Percentiles rank a stretch among this genome's conserved stretches.
These are phyloP conservation scores for Lasioglossum leucozonium DNA, from an alignment of 2,888 invertebrate genomes.

Conservation along the genomic window DNA sequence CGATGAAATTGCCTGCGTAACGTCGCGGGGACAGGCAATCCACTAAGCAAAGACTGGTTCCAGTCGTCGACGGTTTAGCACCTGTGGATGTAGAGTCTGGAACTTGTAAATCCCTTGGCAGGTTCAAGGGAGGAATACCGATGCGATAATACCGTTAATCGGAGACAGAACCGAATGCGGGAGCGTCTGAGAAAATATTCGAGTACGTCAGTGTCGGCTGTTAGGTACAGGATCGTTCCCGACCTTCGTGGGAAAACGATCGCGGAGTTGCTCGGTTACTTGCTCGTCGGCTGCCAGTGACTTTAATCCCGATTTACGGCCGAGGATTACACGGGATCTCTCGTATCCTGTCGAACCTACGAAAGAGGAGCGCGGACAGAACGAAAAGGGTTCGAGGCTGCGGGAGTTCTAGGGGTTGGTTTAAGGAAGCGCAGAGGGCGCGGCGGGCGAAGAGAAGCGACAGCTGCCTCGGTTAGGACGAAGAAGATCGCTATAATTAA, in stretches of 20 bases:
- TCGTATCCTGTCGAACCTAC: slow-evolving; percentile 56
- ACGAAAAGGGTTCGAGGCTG: not conserved
- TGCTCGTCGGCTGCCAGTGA: slow-evolving; percentile 51
- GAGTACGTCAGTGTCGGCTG: not conserved
- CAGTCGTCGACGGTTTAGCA: not conserved
- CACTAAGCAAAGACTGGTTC: not conserved
- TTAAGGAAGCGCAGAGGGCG: slow-evolving; percentile 8
- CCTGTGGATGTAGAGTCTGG: not conserved
- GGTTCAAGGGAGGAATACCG: not conserved
- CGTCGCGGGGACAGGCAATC: not conserved
- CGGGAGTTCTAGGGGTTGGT: not conserved
- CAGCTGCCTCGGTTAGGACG: slow-evolving; percentile 20
- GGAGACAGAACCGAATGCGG: not conserved
- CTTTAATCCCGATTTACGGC: slow-evolving; percentile 79
- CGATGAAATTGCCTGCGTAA: not conserved
- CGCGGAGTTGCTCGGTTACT: slow-evolving; percentile 30
- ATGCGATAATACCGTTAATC: not conserved
- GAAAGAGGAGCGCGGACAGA: slow-evolving; percentile 19
- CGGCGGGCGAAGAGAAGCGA: slow-evolving; percentile 20
- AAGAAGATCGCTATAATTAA: slow-evolving; percentile 70
- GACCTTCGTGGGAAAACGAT: slow-evolving; percentile 17
- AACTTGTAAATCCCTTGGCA: not conserved
- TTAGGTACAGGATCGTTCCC: not conserved
- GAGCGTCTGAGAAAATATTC: not conserved
- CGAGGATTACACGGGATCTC: slow-evolving; percentile 71